These are phyloP conservation scores for Diabrotica balteata DNA, from an alignment of 2,888 invertebrate genomes.

Conservation along the genomic window DNA sequence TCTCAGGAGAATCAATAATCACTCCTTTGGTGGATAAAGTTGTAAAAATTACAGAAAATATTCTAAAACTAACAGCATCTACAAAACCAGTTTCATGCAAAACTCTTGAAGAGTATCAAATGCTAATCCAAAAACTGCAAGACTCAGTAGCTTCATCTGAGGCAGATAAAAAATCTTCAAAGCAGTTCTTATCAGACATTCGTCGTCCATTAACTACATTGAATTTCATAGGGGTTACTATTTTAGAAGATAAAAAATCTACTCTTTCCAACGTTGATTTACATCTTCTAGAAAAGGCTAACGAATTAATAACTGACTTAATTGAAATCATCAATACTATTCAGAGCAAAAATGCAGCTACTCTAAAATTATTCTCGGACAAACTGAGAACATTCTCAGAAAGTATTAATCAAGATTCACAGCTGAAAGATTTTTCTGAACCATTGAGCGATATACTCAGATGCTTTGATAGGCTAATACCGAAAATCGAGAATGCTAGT, in stretches of 20 bases:
- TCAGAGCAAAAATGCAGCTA: slow-evolving; percentile 27
- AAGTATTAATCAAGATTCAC: slow-evolving; percentile 57
- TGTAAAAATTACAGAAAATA: slow-evolving; percentile 34
- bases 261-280: slow-evolving; percentile 52
- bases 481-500: slow-evolving; percentile 39
- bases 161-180: not conserved
- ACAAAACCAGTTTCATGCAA: slow-evolving; percentile 34
- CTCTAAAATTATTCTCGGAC: slow-evolving; percentile 40
- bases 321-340: slow-evolving; percentile 39
- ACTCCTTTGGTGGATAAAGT: slow-evolving; percentile 34
- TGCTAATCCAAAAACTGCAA: slow-evolving; percentile 51
- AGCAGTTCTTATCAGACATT: slow-evolving; percentile 48
- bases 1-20: slow-evolving; percentile 33
- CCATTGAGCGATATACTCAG: slow-evolving; percentile 56
- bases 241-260: slow-evolving; percentile 52
- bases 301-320: slow-evolving; percentile 50
- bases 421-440: slow-evolving; percentile 56
- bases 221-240: slow-evolving; percentile 53
- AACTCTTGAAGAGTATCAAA: slow-evolving; percentile 48
- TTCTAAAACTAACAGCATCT: slow-evolving; percentile 30
- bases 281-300: slow-evolving; percentile 50
- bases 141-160: slow-evolving; percentile 47
- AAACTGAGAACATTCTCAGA: slow-evolving; percentile 46
- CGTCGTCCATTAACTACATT: slow-evolving; percentile 55
- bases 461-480: slow-evolving; percentile 49